phyloP scores from a whole-genome alignment of 2,888 invertebrate species.

The Buathra laborator region DNA sequence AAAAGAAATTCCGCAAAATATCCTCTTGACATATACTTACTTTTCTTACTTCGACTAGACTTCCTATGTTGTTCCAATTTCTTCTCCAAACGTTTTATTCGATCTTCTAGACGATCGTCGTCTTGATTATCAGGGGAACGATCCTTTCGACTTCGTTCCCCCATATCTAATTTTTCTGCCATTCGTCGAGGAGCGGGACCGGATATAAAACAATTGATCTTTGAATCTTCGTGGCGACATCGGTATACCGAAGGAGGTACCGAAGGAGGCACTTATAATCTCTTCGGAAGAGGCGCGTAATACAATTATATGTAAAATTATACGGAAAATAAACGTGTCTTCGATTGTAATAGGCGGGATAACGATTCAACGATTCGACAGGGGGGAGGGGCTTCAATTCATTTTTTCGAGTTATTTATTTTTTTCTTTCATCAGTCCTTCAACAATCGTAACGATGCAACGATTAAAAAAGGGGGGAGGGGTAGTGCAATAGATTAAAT shows the following conservation, averaged over 20 bases:
- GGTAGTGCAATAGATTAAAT: too few species aligned
- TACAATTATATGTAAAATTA: too few species aligned
- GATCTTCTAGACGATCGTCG: neutral
- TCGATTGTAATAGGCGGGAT: too few species aligned
- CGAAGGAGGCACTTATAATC: neutral
- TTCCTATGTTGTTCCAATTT: constrained; percentile 6
- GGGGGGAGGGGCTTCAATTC: too few species aligned
- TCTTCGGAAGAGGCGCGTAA: neutral
- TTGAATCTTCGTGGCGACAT: constrained; percentile 9
- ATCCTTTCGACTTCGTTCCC: neutral
- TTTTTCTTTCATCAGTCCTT: too few species aligned
- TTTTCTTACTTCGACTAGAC: neutral
- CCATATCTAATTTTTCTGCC: neutral
- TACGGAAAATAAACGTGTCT: too few species aligned
- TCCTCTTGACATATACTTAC: too few species aligned
- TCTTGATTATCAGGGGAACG: neutral
- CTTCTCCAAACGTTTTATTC: neutral
- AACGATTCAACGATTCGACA: too few species aligned
- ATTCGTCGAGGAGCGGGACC: constrained; percentile 28
- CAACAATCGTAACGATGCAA: too few species aligned
- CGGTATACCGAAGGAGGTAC: constrained; percentile 1
- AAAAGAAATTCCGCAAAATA: too few species aligned
- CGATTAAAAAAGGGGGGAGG: too few species aligned
- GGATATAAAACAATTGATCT: neutral
- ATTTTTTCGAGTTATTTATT: too few species aligned